phyloP scores from a whole-genome alignment of 1,140 invertebrate species.

The Euschistus heros region DNA sequence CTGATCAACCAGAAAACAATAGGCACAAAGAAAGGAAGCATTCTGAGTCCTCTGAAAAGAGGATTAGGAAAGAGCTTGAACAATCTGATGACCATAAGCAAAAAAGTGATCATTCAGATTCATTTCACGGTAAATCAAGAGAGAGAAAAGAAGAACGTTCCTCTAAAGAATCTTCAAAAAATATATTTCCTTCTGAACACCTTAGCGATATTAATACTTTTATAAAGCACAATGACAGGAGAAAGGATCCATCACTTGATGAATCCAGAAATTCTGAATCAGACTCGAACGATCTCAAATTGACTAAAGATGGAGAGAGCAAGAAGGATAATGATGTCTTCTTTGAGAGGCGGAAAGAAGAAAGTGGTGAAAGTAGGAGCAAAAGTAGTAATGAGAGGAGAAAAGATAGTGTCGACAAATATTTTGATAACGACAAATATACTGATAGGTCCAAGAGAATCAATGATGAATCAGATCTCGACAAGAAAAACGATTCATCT shows the following conservation, averaged over 20 bases:
- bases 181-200: not conserved
- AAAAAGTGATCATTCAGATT: constrained; percentile 22
- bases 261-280: constrained; percentile 38
- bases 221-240: constrained; percentile 34
- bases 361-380: constrained; percentile 18
- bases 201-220: not conserved
- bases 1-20: constrained; percentile 20
- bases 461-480: constrained; percentile 31
- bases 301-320: constrained; percentile 5
- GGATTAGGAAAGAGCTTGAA: constrained; percentile 25
- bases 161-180: constrained; percentile 12
- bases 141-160: constrained; percentile 35
- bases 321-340: constrained; percentile 33
- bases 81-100: constrained; percentile 30
- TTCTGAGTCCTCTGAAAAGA: constrained; percentile 22
- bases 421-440: constrained; percentile 31
- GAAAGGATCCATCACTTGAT: constrained; percentile 38
- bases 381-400: constrained; percentile 27
- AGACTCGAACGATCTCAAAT: constrained; percentile 35
- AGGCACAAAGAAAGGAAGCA: constrained; percentile 25
- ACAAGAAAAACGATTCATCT: constrained; percentile 25
- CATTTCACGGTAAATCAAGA: constrained; percentile 25
- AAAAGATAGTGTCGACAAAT: constrained; percentile 29
- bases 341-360: constrained; percentile 32
- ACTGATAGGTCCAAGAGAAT: constrained; percentile 28